Conservation (phyloP, 1,140 invertebrate species). For the Trichoplusia ni region DNA sequence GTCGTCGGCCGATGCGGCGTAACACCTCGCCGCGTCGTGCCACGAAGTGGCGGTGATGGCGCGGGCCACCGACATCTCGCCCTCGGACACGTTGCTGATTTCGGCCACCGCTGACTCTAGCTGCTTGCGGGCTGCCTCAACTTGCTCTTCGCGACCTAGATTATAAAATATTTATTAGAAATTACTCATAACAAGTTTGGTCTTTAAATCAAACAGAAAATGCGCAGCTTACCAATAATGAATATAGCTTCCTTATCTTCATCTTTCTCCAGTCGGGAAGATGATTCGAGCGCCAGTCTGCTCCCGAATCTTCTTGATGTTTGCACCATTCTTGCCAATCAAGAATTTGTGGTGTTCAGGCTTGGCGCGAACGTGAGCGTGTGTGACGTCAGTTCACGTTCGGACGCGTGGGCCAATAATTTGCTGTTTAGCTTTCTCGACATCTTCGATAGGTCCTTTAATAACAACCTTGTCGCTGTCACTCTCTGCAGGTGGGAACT, state of each 20-base stretch:
- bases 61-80: conserved; percentile 91
- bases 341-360: conserved; percentile 97
- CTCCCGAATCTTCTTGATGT: conserved; percentile 96
- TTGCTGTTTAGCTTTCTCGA: conserved; percentile 95
- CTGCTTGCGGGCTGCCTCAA: conserved; percentile 89
- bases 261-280: conserved; percentile 94
- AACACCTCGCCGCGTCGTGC: conserved; percentile 95
- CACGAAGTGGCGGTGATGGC: conserved; percentile 97
- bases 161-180: not conserved
- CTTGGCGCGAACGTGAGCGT: conserved; percentile 92
- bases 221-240: conserved; percentile 88
- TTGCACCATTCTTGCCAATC: conserved; percentile 94
- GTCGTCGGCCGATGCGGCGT: conserved; percentile 94
- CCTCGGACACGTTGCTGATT: conserved; percentile 92
- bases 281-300: conserved; percentile 95
- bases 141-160: conserved; percentile 84
- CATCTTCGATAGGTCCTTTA: conserved; percentile 96
- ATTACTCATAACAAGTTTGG: not conserved
- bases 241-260: conserved; percentile 93
- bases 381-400: conserved; percentile 92
- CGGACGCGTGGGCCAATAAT: conserved; percentile 91
- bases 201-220: not conserved
- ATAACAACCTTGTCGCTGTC: conserved; percentile 95
- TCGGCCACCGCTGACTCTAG: conserved; percentile 92
- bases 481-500: conserved; percentile 94